Conservation (phyloP, 2,888 invertebrate genomes). For the Craniophora ligustri region DNA sequence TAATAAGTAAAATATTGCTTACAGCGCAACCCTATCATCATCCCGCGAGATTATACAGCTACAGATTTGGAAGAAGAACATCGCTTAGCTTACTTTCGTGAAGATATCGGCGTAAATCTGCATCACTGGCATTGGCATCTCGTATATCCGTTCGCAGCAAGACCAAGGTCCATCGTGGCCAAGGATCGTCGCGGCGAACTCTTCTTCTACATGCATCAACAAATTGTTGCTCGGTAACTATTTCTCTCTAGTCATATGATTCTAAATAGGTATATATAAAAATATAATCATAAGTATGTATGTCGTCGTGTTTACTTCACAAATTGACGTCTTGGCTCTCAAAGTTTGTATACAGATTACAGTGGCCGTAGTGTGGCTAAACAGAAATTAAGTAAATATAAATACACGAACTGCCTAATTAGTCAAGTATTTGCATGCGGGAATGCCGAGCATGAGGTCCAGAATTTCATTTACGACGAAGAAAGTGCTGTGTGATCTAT, state of each 20-base stretch:
- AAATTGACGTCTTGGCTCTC: too few relatives aligned
- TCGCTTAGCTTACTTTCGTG: slow-evolving; percentile 94
- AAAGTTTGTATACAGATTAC: too few relatives aligned
- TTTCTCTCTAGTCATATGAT: neutral
- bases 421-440: too few relatives aligned
- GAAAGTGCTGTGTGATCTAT: too few relatives aligned
- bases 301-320: too few relatives aligned
- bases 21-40: slow-evolving; percentile 90
- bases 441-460: too few relatives aligned
- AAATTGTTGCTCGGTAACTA: slow-evolving; percentile 81
- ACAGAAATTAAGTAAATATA: too few relatives aligned
- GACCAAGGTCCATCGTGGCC: slow-evolving; percentile 88
- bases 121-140: slow-evolving; percentile 96
- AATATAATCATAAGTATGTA: too few relatives aligned
- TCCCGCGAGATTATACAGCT: slow-evolving; percentile 93
- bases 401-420: too few relatives aligned
- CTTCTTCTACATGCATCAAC: slow-evolving; percentile 93
- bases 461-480: too few relatives aligned
- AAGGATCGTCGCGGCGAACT: slow-evolving; percentile 94
- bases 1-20: neutral
- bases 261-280: too few relatives aligned
- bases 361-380: too few relatives aligned
- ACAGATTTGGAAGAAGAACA: slow-evolving; percentile 94
- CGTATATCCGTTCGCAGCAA: slow-evolving; percentile 91
- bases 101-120: slow-evolving; percentile 93